Conservation (phyloP, 2,113 vertebrate genomes). For the Cisticola juncidis region DNA sequence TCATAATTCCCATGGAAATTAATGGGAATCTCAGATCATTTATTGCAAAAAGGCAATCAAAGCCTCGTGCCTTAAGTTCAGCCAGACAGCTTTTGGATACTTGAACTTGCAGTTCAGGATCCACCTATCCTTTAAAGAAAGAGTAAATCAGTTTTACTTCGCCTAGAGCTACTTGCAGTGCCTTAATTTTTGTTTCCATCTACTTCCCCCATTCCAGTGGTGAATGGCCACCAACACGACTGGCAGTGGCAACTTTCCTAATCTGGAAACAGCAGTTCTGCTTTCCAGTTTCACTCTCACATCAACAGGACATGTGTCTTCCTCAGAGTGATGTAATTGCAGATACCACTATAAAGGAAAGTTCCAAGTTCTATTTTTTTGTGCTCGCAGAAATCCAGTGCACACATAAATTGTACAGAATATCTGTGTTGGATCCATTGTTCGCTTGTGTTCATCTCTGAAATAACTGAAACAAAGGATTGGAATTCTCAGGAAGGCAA, state of each 20-base stretch:
- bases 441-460: neutral
- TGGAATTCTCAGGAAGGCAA: neutral
- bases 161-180: neutral
- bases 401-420: neutral
- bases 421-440: neutral
- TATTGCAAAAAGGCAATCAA: neutral
- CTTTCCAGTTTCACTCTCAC: conserved; percentile 33
- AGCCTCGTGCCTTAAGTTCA: neutral
- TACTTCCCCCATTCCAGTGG: conserved; percentile 19
- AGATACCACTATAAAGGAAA: neutral
- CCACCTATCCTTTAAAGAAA: neutral
- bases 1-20: neutral
- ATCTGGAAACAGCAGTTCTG: conserved; percentile 46
- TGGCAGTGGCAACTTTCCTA: neutral
- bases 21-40: neutral
- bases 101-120: neutral
- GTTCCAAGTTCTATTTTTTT: neutral
- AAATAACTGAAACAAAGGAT: neutral
- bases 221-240: neutral
- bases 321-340: conserved; percentile 16
- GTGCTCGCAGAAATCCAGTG: neutral
- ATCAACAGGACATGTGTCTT: conserved; percentile 43
- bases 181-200: neutral
- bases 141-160: neutral
- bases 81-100: neutral